These are phyloP conservation scores for Varanus komodoensis DNA, from an alignment of 2,113 vertebrate genomes.

Conservation along the genomic window DNA sequence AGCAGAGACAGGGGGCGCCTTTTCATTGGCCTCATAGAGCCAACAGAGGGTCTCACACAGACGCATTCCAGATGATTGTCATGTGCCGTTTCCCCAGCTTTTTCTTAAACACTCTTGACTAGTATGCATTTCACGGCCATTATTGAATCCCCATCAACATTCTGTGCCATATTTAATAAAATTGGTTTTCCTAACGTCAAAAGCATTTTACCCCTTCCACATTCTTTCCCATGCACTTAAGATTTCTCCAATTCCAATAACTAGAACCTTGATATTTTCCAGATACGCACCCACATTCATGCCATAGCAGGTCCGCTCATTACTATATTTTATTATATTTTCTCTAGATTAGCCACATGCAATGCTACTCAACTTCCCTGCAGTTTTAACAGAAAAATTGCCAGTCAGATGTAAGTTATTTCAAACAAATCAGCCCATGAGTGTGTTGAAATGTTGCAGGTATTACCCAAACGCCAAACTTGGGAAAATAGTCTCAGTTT, in stretches of 20 bases:
- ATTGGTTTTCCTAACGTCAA: slow-evolving; percentile 16
- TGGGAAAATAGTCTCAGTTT: slow-evolving; percentile 7
- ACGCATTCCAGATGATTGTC: slow-evolving; percentile 13
- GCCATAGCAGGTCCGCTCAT: background rate
- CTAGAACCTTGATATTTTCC: slow-evolving; percentile 19
- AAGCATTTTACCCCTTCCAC: background rate
- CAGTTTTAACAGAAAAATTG: slow-evolving; percentile 29
- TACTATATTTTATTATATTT: slow-evolving; percentile 25
- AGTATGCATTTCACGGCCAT: slow-evolving; percentile 10
- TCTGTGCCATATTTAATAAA: background rate
- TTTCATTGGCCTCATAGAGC: background rate
- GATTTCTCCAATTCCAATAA: background rate
- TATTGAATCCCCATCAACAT: background rate
- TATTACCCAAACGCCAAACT: background rate
- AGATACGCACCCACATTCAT: background rate
- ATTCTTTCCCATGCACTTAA: background rate
- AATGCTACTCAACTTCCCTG: slow-evolving; percentile 2
- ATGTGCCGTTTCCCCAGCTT: background rate
- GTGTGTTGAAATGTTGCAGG: background rate
- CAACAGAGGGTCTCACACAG: background rate
- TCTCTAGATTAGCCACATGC: slow-evolving; percentile 14
- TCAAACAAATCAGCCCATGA: slow-evolving; percentile 33
- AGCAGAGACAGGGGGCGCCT: too few species aligned
- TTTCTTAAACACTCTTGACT: slow-evolving; percentile 32
- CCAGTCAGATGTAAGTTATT: background rate